phyloP scores from a whole-genome alignment of 2,888 invertebrate species.

The Eremobia ochroleuca region DNA sequence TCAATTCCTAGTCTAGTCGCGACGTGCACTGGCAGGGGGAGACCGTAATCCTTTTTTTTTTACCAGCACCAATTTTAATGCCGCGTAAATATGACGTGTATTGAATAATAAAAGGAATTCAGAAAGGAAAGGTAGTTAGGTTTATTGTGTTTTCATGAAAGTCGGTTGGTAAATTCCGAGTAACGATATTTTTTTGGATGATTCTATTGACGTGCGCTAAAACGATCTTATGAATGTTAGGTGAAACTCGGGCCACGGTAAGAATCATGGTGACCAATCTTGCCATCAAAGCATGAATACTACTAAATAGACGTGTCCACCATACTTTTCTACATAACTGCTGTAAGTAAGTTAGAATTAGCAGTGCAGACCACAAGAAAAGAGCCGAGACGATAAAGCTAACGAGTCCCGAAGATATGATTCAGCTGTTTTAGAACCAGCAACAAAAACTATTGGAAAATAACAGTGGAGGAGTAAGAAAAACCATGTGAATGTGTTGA shows the following conservation, averaged over 20 bases:
- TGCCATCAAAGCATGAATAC: neutral
- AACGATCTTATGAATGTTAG: neutral
- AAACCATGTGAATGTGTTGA: neutral
- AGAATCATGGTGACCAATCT: neutral
- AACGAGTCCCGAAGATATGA: neutral
- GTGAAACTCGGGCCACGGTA: too few species aligned
- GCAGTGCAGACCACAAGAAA: too few species aligned
- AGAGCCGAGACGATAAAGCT: too few species aligned
- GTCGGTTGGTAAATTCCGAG: neutral
- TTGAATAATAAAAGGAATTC: constrained; percentile 54
- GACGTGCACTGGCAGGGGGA: constrained; percentile 21
- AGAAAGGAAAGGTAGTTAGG: constrained; percentile 14
- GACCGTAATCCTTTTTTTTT: constrained; percentile 38
- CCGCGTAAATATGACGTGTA: constrained; percentile 52
- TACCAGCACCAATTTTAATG: constrained; percentile 52
- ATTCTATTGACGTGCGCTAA: neutral
- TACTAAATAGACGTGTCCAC: neutral
- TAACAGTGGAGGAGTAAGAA: neutral
- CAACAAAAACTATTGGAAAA: neutral
- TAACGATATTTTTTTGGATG: neutral
- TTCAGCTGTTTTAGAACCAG: neutral
- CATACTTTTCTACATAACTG: neutral
- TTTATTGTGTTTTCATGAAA: constrained; percentile 33
- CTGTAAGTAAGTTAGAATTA: neutral
- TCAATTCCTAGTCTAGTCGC: constrained; percentile 38